phyloP scores from a whole-genome alignment of 2,888 invertebrate genomes.

The Eupithecia subfuscata region DNA sequence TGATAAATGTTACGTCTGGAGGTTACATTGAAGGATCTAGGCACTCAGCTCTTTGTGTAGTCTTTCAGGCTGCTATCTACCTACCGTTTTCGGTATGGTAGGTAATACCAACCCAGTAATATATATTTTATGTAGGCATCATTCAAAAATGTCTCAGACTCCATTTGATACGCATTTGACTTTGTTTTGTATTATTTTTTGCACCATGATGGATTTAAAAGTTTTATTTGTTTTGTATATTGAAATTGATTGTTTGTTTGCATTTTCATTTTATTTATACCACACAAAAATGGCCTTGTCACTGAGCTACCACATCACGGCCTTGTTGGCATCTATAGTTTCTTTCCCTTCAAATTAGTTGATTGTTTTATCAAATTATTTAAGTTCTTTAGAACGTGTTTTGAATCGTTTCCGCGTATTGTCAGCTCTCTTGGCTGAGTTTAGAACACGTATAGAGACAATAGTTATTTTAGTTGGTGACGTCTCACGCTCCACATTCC shows the following conservation, averaged over 20 bases:
- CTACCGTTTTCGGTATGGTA: not conserved
- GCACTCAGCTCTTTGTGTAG: slow-evolving; percentile 17
- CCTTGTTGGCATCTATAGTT: not conserved
- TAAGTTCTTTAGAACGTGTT: not conserved
- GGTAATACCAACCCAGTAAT: not conserved
- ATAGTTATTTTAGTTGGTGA: slow-evolving; percentile 39
- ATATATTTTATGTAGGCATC: not conserved
- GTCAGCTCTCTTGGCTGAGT: slow-evolving; percentile 4
- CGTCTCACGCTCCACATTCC: slow-evolving; percentile 57
- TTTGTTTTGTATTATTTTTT: no score
- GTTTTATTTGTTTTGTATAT: not conserved
- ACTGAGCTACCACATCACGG: not conserved
- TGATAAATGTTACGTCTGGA: slow-evolving; percentile 45
- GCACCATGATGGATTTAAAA: no score
- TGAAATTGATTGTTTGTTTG: not conserved
- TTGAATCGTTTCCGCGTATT: not conserved
- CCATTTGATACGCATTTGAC: not conserved
- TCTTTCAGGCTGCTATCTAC: slow-evolving; percentile 7
- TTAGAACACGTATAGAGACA: slow-evolving; percentile 39
- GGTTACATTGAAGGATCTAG: slow-evolving; percentile 37
- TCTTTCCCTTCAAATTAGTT: not conserved
- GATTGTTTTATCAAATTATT: not conserved
- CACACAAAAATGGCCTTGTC: not conserved
- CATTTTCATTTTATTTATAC: not conserved
- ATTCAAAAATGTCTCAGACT: not conserved